Evolutionary conservation across 2,113 vertebrate genomes (phyloP).

Genomic region (Columba janthina): DNA sequence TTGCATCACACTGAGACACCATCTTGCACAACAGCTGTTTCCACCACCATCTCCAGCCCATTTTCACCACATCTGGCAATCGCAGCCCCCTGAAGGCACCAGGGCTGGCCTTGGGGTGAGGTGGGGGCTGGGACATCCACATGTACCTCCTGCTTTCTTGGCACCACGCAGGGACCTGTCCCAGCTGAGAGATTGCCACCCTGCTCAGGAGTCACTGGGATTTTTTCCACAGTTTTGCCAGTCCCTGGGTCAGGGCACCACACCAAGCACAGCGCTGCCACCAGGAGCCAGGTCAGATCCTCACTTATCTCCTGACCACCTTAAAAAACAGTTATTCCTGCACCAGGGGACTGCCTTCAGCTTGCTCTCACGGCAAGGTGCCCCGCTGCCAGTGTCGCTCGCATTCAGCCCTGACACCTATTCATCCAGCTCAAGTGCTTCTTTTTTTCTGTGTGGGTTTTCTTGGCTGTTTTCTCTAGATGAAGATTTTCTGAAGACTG

Average conservation of each 20-base stretch:
- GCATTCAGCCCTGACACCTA: not conserved
- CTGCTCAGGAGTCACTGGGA: not conserved
- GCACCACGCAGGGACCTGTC: too few relatives aligned
- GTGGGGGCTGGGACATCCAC: not conserved
- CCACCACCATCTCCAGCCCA: not conserved
- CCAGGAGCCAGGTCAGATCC: not conserved
- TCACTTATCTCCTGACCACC: not conserved
- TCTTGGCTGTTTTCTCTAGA: slow-evolving; percentile 30
- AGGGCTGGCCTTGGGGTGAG: rapidly evolving
- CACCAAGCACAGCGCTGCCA: not conserved
- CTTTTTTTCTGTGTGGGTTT: not conserved
- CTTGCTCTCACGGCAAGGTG: not conserved
- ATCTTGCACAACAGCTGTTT: not conserved
- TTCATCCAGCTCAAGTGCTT: not conserved
- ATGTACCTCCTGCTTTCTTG: not conserved
- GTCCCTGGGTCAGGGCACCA: not conserved
- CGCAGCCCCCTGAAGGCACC: not conserved
- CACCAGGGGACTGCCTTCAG: not conserved
- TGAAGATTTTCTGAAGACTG: slow-evolving; percentile 21
- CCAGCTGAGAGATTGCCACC: not conserved
- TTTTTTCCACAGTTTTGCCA: not conserved
- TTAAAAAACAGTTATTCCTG: not conserved
- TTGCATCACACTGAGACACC: not conserved
- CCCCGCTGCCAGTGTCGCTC: rapidly evolving
- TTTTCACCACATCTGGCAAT: not conserved